These are phyloP conservation scores for Reticulitermes speratus DNA, from an alignment of 1,140 invertebrate species.

Conservation along the genomic window DNA sequence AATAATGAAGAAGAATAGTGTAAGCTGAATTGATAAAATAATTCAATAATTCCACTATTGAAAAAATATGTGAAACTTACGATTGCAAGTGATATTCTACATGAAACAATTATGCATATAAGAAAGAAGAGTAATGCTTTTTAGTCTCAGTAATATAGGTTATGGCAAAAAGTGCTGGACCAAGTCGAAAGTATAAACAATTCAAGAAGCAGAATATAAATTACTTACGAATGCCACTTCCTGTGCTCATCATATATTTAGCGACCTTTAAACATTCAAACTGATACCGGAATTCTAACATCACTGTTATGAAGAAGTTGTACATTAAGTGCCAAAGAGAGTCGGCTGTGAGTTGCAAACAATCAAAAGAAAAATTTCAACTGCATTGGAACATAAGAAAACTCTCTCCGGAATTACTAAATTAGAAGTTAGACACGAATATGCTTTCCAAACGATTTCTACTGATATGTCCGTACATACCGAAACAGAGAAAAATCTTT, in stretches of 20 bases:
- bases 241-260: background rate
- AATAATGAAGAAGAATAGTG: too few relatives aligned
- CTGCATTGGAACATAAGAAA: background rate
- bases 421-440: background rate
- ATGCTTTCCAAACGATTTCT: background rate
- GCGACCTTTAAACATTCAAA: background rate
- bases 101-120: too few relatives aligned
- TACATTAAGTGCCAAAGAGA: background rate
- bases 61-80: too few relatives aligned
- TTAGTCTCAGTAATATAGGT: too few relatives aligned
- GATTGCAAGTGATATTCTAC: too few relatives aligned
- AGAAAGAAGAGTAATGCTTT: too few relatives aligned
- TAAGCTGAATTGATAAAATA: too few relatives aligned
- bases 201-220: background rate
- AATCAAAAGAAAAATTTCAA: background rate
- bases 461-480: background rate
- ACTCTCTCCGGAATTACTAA: background rate
- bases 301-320: background rate
- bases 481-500: too few relatives aligned
- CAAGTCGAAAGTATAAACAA: too few relatives aligned
- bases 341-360: too few relatives aligned
- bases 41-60: too few relatives aligned
- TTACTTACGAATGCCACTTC: background rate
- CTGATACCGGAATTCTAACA: background rate
- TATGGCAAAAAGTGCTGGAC: too few relatives aligned